Conservation (phyloP, 2,888 invertebrate species). For the Xanthorhoe designata region DNA sequence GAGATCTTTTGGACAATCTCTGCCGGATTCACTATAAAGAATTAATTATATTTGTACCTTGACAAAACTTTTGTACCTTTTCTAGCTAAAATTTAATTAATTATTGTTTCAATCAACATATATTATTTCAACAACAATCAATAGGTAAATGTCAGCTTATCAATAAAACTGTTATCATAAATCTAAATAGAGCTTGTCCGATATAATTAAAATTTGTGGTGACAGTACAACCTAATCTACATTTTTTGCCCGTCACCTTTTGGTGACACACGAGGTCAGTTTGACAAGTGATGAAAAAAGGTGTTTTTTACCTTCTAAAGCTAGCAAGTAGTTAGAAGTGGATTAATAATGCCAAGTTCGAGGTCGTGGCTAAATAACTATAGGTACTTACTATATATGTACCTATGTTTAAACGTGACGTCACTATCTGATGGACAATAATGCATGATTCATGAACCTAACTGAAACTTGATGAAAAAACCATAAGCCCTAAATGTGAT, state of each 20-base stretch:
- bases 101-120: background rate
- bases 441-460: too few relatives aligned
- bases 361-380: slow-evolving; percentile 27
- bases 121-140: slow-evolving; percentile 25
- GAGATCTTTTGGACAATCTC: too few relatives aligned
- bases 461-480: too few relatives aligned
- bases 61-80: background rate
- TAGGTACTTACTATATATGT: background rate
- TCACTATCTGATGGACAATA: too few relatives aligned
- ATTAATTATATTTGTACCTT: background rate
- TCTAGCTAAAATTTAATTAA: background rate
- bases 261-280: slow-evolving; percentile 65
- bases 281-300: slow-evolving; percentile 31
- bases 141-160: slow-evolving; percentile 42
- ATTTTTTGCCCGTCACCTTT: slow-evolving; percentile 62
- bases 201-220: slow-evolving; percentile 44
- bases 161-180: slow-evolving; percentile 37
- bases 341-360: slow-evolving; percentile 13
- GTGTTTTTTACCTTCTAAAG: slow-evolving; percentile 34
- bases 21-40: too few relatives aligned
- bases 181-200: slow-evolving; percentile 36
- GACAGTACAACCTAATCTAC: slow-evolving; percentile 53
- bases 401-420: background rate
- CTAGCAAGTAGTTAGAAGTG: slow-evolving; percentile 18
- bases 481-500: too few relatives aligned